Evolutionary conservation across 2,888 invertebrate species (phyloP).

Genomic region (Dioctria rufipes): DNA sequence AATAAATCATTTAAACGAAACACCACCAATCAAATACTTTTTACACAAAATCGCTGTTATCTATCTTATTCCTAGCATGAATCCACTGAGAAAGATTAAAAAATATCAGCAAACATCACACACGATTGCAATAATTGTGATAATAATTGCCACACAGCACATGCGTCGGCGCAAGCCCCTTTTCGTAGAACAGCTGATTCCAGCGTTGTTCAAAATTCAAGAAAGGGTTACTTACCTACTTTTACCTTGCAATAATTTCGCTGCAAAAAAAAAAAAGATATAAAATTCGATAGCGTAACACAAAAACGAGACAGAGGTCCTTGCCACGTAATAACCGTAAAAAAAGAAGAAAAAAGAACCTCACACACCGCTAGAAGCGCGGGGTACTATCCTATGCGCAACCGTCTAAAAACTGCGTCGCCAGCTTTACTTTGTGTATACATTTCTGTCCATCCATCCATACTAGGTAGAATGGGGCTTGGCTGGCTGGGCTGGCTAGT

Average conservation of each 20-base stretch:
- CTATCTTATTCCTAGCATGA: background rate
- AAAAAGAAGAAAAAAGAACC: background rate
- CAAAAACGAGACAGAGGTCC: background rate
- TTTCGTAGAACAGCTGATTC: constrained; percentile 44
- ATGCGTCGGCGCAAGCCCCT: background rate
- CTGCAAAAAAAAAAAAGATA: constrained; percentile 8
- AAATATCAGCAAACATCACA: background rate
- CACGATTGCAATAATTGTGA: background rate
- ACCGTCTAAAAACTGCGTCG: constrained; percentile 34
- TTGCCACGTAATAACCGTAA: background rate
- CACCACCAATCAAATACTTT: background rate
- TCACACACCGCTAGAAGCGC: background rate
- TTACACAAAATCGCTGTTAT: background rate
- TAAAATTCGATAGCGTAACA: background rate
- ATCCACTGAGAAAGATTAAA: background rate
- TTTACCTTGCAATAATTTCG: constrained; percentile 21
- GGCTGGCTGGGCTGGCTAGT: background rate
- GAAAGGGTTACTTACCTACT: constrained; percentile 41
- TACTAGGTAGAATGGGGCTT: no score
- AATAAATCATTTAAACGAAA: background rate
- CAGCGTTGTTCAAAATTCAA: background rate
- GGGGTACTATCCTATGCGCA: constrained; percentile 18
- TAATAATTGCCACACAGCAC: background rate
- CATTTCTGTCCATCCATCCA: background rate
- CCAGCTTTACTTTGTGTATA: background rate